Evolutionary conservation across 2,113 vertebrate species (phyloP).

Genomic region (Channa maculata): DNA sequence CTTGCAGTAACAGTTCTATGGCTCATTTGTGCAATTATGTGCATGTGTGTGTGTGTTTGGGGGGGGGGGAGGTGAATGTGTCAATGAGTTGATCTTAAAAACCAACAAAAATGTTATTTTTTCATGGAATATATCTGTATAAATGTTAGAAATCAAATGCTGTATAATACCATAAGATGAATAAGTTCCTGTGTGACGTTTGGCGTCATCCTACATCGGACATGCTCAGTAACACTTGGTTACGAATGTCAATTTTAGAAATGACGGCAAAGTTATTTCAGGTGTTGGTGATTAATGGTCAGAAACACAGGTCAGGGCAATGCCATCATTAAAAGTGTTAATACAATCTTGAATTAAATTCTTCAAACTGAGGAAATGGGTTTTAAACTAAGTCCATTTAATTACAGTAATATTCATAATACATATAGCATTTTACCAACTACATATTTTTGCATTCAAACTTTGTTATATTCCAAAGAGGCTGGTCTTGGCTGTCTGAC

Average conservation of each 20-base stretch:
- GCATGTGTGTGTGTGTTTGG: neutral
- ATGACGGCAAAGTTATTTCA: no score
- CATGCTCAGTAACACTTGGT: no score
- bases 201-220: no score
- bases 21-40: conserved; percentile 30
- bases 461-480: neutral
- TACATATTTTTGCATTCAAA: neutral
- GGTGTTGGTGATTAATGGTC: no score
- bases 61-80: neutral
- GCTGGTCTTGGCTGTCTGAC: neutral
- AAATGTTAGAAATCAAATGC: neutral
- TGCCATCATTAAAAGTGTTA: no score
- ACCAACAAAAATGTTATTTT: neutral
- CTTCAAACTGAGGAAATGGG: no score
- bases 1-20: conserved; percentile 7
- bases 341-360: no score
- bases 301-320: no score
- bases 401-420: neutral
- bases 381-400: neutral
- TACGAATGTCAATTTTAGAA: no score
- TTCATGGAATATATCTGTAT: no score
- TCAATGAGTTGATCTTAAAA: conserved; percentile 8
- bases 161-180: no score
- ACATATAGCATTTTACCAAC: neutral
- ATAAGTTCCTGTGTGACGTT: no score